Conservation (phyloP, 2,113 vertebrate genomes). For the Onychorhynchus coronatus region DNA sequence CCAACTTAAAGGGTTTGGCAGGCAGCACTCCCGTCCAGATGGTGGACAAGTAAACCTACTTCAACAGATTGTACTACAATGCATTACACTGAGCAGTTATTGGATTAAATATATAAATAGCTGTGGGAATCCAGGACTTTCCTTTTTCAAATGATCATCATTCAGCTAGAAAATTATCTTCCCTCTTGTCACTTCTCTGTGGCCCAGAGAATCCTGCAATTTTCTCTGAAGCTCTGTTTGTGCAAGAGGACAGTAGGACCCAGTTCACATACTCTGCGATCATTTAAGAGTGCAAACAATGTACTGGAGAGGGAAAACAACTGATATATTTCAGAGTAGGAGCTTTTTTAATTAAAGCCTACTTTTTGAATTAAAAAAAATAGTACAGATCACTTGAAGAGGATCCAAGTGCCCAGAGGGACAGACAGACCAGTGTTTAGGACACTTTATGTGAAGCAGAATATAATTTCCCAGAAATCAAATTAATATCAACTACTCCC, state of each 20-base stretch:
- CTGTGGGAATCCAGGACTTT: conserved; percentile 1
- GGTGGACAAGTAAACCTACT: conserved; percentile 34
- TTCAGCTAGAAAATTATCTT: conserved; percentile 20
- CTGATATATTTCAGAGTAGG: background rate
- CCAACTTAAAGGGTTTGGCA: background rate
- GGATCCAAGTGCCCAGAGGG: background rate
- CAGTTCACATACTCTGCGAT: background rate
- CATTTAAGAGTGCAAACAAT: background rate
- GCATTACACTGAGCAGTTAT: conserved; percentile 28
- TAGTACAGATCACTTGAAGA: background rate
- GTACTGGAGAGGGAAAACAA: background rate
- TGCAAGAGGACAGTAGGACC: background rate
- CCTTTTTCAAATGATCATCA: background rate
- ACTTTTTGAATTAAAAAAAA: background rate
- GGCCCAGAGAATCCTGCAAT: background rate
- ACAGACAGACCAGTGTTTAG: background rate
- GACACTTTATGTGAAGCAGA: background rate
- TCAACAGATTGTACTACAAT: conserved; percentile 23
- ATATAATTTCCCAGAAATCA: background rate
- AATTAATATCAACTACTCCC: background rate
- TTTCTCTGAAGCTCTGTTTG: background rate
- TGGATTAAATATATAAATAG: conserved; percentile 34
- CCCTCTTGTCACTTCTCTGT: background rate
- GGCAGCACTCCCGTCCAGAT: conserved; percentile 2
- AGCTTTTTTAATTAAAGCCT: background rate